Base-by-base conservation (phyloP, 2,888 invertebrate genomes). In the Furcula furcula region DNA sequence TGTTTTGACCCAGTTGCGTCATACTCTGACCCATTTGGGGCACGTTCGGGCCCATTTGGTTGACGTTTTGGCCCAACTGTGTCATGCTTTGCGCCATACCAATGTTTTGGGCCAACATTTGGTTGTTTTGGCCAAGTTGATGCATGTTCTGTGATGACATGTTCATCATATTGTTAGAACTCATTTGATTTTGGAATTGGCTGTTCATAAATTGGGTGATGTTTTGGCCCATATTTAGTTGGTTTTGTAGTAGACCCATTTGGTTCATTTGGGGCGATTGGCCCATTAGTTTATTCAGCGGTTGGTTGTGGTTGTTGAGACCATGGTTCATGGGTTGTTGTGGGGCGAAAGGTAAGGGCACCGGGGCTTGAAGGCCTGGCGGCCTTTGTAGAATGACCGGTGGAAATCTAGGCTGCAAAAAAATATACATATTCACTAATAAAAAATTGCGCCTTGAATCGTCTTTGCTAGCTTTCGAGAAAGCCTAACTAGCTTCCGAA, bases 311-410 rank as follows among this genome's bases (percentile, higher is more conserved):
- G 58, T 72, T 77, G 35, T 60, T 65, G 41, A 78, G 61, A 35
- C 63, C 68, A 32, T 70, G 68, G 25, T 58, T 49, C 65, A 76
- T 71, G 5, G 68, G 54, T 40, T 76, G 83, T 46, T 81, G 80
- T 0, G 80, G 80, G 0, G 82, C 87, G 43, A 77, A 87, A 0
- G 86, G 84, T 18, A 88, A 50, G 0, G 86, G 80, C 1, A 85
- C 73, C 0, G 86, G 85, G 2, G 82, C 85, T 41, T 83, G 83
- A 0, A 88, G 57, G 0, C 86, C 86, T 0, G 85, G 86, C 0
- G 87, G 86, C 36, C 87, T 63, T 60, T 88, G 88, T 0, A 88
- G 63, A 20, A 89, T 86, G 1, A 89, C 82, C 1, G 82, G 76
- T 14, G 85, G 86, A 64, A 77, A 89, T 55, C 89, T 69, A 26